Base-by-base conservation (phyloP, 2,888 invertebrate genomes). In the Tetrapedia diversipes region DNA sequence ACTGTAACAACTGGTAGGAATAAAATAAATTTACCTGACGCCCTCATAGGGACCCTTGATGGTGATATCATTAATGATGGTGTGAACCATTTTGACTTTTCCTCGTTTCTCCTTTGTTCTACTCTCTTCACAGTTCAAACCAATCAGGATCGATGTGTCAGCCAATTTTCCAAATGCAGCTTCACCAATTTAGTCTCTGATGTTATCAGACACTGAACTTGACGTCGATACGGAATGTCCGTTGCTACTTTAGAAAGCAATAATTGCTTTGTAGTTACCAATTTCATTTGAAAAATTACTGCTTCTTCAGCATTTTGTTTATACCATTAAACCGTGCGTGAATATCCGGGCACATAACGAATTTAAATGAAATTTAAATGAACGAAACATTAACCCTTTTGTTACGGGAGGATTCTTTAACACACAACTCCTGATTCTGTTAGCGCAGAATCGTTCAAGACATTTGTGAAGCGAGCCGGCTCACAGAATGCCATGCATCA, bases 31-130 rank as follows among this genome's bases (percentile, higher is more conserved):
- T 8, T 81, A 90, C 90, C 87, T 89, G 32, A 87, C 39, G 70
- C 87, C 86, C 63, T 87, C 84, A 45, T 88, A 89, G 11, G 88
- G 87, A 65, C 86, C 87, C 71, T 87, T 89, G 47, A 89, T 86
- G 24, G 67, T 53, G 32, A 83, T 77, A 27, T 81, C 80, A 57
- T 77, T 81, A 60, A 84, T 77, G 56, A 84, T 81, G 22, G 81
- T 83, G 77, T 88, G 84, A 54, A 88, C 90, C 90, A 91, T 91
- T 77, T 84, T 86, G 64, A 22, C 75, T 29, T 43, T 43, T 29
- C n/a, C 57, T 61, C 27, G n/a, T 4, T 34, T 6, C 1, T 22
- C 7, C 11, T 39, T 16, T 32, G 19, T 34, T 19, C n/a, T 37
- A 0, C n/a, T 19, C 19, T 14, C 8, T 4, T 41, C 22, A 14